Evolutionary conservation across 2,113 vertebrate genomes (phyloP), one percentile per base, ranked within the genome.

Genomic region (Crotalus helleri): DNA sequence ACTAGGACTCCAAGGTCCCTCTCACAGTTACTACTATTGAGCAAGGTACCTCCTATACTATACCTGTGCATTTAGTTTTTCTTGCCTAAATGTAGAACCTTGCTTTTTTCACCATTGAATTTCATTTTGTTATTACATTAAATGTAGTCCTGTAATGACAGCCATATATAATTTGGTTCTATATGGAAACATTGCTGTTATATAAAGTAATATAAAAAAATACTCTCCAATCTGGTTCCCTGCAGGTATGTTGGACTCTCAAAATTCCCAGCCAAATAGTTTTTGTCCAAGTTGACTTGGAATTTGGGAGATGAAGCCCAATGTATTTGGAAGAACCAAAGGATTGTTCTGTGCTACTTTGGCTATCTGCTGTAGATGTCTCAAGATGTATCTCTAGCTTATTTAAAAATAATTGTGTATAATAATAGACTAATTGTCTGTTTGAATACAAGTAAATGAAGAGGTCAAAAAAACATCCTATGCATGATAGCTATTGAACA

Each of bases 391-490:
- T 89, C 3, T 5, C 51, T 81, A 91, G 91, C 92, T 86, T 26
- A 90, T 24, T 92, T 91, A 39, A 91, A 94, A 94, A 91, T 5
- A 88, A 85, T 58, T 7, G 91, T 89, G 12, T 64, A 1, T 85
- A 87, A 21, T 81, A 89, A 54, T 26, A 49, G 23, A 23, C 29
- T 39, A 53, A 24, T 58, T 49, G 54, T 3, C 53, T n/a, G 33
- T 85, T 89, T 85, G n/a, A 58, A 81, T 51, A 81, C 4, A 74
- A 53, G 85, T n/a, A 90, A 55, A 88, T 39, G 54, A 55, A 88
- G 87, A 85, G 54, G 85, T 33, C 19, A 92, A 58, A 29, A 10
- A 58, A 11, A 57, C 8, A 39, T 29, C 26, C 26, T 24, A 5
- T 24, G 24, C 49, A 7, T 49, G 61, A 89, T 33, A 89, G 53